Evolutionary conservation across 2,797 vertebrate species (phyloP).

Genomic region (Acanthis flammea): DNA sequence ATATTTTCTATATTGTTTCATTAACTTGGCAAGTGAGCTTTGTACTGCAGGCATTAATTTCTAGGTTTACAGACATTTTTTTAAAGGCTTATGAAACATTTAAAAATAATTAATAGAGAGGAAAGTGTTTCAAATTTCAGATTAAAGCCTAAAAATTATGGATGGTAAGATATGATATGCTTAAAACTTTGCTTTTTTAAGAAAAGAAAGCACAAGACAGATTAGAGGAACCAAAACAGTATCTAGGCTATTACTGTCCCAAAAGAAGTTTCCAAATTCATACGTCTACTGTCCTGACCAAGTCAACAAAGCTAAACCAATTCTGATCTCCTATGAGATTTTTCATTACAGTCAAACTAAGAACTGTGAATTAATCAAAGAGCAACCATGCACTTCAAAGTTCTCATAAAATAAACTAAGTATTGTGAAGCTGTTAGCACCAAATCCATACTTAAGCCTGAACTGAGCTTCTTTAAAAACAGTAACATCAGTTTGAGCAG

Average conservation of each 20-base stretch:
- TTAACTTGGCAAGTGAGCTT: background rate
- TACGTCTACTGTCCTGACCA: background rate
- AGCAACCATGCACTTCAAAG: constrained; percentile 50
- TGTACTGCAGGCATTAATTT: background rate
- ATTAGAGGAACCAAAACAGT: background rate
- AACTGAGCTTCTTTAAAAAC: constrained; percentile 41
- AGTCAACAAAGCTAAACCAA: constrained; percentile 29
- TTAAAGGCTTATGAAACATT: background rate
- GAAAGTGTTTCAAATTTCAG: background rate
- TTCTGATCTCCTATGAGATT: background rate
- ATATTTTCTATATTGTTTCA: background rate
- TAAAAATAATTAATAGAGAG: background rate
- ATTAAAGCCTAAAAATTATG: background rate
- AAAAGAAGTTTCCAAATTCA: background rate
- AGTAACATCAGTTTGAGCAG: constrained; percentile 4
- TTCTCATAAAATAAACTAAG: constrained; percentile 9
- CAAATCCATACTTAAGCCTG: constrained; percentile 38
- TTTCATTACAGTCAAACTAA: constrained; percentile 21
- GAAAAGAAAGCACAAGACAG: background rate
- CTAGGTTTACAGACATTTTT: background rate
- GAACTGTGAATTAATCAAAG: constrained; percentile 56
- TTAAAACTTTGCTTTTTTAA: background rate
- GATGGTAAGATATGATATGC: background rate
- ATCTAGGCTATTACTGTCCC: background rate
- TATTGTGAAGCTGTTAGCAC: constrained; percentile 52